Evolutionary conservation across 2,113 vertebrate species (phyloP), one percentile per base, ranked within the genome.

Genomic region (Paradoxurus hermaphroditus): DNA sequence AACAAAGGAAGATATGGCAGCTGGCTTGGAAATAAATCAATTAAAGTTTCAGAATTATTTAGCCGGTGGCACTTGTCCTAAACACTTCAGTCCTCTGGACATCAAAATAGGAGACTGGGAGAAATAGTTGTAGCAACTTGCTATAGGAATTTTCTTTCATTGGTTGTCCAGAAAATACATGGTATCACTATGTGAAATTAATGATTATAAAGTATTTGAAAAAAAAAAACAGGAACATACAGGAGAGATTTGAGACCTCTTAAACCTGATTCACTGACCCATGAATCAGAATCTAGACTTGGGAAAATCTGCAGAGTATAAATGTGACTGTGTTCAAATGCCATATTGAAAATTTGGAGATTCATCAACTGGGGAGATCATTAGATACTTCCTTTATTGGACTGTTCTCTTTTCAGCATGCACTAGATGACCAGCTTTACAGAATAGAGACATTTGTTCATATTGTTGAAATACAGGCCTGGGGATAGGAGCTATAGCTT

Each of bases 1-100:
- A 79, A 67, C 7, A 56, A 81, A 85, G 19, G 51, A 79, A 77
- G n/a, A 84, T 93, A 51, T 92, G 44, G 31, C 83, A 97, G 59
- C 79, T 92, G 75, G 49, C 68, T 96, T 90, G 11, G 70, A 95
- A 77, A 96, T 79, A 84, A 96, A 93, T 94, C 34, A 93, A 77
- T 93, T 97, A 97, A 78, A 82, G 7, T 34, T 65, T 98, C 34
- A 91, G 79, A 90, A 95, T 95, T 95, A 93, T 92, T 59, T 67
- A 90, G 29, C 53, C 25, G 62, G 36, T 89, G 51, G 25, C 51
- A 88, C 65, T 91, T 97, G 73, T 83, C 86, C 56, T 95, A 65
- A 89, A 63, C 12, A 94, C 44, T 29, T 70, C 36, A 65, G 56
- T 68, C 34, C 13, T 63, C 75, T 36, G 29, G 13, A 46, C 82